phyloP scores from a whole-genome alignment of 2,797 vertebrate genomes.

The Clarias laeviceps region DNA sequence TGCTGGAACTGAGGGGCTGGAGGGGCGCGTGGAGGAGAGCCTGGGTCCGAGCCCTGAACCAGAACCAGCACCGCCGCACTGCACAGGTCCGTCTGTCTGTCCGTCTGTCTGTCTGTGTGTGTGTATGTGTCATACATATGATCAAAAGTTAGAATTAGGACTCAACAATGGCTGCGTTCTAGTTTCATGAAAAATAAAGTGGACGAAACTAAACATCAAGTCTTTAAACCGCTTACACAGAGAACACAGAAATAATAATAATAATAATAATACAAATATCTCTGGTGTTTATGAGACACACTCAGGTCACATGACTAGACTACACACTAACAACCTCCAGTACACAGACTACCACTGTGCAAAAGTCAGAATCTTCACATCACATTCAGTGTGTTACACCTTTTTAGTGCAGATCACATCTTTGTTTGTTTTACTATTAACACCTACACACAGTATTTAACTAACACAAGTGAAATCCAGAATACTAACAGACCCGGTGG shows the following conservation, averaged over 20 bases:
- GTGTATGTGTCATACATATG: not conserved
- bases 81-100: constrained; percentile 75
- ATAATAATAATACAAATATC: no score
- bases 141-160: not conserved
- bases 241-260: not conserved
- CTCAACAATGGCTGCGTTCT: not conserved
- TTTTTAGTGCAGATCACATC: no score
- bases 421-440: not conserved
- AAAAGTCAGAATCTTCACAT: not conserved
- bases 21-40: constrained; percentile 83
- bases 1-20: constrained; percentile 87
- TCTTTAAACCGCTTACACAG: not conserved
- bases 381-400: not conserved
- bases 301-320: not conserved
- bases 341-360: not conserved
- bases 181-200: not conserved
- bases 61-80: constrained; percentile 58
- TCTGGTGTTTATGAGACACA: not conserved
- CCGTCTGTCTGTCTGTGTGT: not conserved
- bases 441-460: no score
- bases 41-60: constrained; percentile 84
- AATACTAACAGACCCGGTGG: no score
- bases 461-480: not conserved
- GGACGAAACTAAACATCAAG: not conserved
- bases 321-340: not conserved